A percentile compares a stretch with the other conserved stretches of the same genome.
Conservation (phyloP, 2,113 vertebrate species). For the Gymnarchus niloticus region DNA sequence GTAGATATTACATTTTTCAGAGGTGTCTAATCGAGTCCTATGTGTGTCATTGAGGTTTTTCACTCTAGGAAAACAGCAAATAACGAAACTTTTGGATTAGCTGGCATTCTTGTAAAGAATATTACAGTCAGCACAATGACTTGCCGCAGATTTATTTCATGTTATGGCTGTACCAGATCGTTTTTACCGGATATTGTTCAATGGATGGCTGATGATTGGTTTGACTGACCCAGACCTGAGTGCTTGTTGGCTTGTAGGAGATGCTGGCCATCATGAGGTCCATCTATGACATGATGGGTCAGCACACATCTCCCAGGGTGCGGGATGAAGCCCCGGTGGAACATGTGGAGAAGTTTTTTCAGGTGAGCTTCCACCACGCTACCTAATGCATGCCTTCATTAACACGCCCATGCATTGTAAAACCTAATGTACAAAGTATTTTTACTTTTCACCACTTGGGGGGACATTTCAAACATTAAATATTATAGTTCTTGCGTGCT, state of each 20-base stretch:
- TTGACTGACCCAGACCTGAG: background rate
- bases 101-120: background rate
- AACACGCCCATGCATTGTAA: too few relatives aligned
- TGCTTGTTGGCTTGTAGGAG: slow-evolving; percentile 59
- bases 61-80: background rate
- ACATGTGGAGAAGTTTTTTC: slow-evolving; percentile 83
- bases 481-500: too few relatives aligned
- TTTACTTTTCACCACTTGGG: too few relatives aligned
- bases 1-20: slow-evolving; percentile 31
- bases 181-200: background rate
- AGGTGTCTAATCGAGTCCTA: background rate
- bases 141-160: background rate
- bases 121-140: background rate
- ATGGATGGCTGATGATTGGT: background rate
- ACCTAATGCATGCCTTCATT: background rate
- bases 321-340: slow-evolving; percentile 74
- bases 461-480: too few relatives aligned
- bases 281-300: slow-evolving; percentile 88
- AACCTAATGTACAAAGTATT: too few relatives aligned
- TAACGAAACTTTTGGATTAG: background rate
- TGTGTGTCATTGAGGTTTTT: background rate
- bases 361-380: slow-evolving; percentile 52
- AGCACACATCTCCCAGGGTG: slow-evolving; percentile 76
- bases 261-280: slow-evolving; percentile 87
- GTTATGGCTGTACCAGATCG: background rate